Evolutionary conservation across 2,888 invertebrate genomes (phyloP).

Genomic region (Ischnura elegans): DNA sequence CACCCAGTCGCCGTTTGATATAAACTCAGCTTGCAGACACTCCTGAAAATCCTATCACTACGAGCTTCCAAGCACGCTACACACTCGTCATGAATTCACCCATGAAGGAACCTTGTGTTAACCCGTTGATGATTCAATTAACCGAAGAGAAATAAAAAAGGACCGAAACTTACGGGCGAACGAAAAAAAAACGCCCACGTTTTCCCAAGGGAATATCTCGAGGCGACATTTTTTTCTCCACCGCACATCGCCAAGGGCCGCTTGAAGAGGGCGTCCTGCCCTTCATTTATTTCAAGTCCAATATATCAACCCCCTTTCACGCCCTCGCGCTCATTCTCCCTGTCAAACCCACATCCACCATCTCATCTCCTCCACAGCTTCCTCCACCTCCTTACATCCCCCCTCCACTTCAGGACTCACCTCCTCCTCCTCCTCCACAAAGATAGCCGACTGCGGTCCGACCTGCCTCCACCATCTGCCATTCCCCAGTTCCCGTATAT

Average conservation of each 20-base stretch:
- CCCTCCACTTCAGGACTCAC: not conserved
- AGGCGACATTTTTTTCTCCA: not conserved
- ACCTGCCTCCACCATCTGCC: slow-evolving; percentile 22
- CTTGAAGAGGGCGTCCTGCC: slow-evolving; percentile 20
- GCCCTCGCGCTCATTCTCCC: slow-evolving; percentile 51
- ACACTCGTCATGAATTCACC: not conserved
- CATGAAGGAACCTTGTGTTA: not conserved
- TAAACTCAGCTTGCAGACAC: no score
- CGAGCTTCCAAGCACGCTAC: not conserved
- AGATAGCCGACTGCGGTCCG: not conserved
- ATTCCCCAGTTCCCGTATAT: not conserved
- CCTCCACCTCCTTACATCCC: not conserved
- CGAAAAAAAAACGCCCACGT: slow-evolving; percentile 17
- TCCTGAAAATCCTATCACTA: not conserved
- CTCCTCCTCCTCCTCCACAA: not conserved
- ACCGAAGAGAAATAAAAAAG: not conserved
- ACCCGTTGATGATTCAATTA: slow-evolving; percentile 6
- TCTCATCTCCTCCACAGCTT: not conserved
- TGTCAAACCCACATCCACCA: slow-evolving; percentile 52
- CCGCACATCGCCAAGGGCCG: not conserved
- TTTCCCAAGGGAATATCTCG: slow-evolving; percentile 34
- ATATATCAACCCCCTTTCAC: slow-evolving; percentile 65
- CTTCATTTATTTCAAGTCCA: slow-evolving; percentile 58
- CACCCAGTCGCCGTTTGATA: no score
- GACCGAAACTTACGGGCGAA: not conserved